A percentile compares a stretch with the other conserved stretches of the same genome.
Evolutionary conservation across 2,888 invertebrate genomes (phyloP).

Genomic region (Athripsodes cinereus): DNA sequence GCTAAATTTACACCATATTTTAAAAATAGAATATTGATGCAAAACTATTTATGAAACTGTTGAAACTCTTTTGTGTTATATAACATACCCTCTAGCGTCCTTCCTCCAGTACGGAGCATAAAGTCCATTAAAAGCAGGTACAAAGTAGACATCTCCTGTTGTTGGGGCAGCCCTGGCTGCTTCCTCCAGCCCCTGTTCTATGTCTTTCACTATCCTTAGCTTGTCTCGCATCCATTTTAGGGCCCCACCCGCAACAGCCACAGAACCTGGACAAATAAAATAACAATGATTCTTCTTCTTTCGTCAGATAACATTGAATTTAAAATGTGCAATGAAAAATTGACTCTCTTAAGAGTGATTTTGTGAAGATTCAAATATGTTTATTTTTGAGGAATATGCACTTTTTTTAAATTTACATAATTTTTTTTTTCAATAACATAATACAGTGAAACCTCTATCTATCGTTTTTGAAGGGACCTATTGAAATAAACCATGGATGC

Average conservation of each 20-base stretch:
- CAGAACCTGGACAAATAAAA: constrained; percentile 30
- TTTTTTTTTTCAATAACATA: no score
- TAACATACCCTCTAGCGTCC: constrained; percentile 86
- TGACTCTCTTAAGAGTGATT: not conserved
- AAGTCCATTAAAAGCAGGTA: constrained; percentile 94
- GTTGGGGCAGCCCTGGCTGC: constrained; percentile 76
- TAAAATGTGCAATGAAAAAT: not conserved
- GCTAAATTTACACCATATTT: no score
- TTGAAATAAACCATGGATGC: no score
- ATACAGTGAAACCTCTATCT: no score
- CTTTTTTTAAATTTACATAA: no score
- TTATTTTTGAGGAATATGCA: no score
- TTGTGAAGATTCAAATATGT: no score
- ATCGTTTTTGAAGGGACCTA: no score
- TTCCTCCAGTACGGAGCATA: constrained; percentile 98
- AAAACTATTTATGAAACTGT: no score
- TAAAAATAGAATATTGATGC: no score
- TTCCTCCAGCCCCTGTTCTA: constrained; percentile 61
- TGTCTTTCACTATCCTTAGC: constrained; percentile 73
- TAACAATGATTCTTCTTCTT: not conserved
- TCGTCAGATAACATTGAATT: not conserved
- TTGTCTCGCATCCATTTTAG: constrained; percentile 92
- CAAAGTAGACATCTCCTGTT: constrained; percentile 95
- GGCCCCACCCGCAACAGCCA: constrained; percentile 89
- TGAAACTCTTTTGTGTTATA: no score